These are phyloP conservation scores for Polyommatus iphigenia DNA, from an alignment of 2,888 invertebrate genomes.

Conservation along the genomic window DNA sequence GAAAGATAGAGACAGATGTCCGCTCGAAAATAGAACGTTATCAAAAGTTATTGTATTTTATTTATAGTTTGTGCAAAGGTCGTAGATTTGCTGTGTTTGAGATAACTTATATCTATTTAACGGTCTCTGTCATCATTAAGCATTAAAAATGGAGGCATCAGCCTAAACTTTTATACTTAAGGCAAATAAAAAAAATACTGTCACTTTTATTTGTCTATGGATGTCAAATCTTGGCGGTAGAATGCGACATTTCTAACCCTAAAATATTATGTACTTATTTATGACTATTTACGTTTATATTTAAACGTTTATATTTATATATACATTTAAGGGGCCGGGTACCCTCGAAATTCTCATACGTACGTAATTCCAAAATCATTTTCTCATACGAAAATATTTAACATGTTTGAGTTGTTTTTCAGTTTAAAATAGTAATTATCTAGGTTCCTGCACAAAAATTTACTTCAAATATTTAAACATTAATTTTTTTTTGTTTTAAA, in stretches of 20 bases:
- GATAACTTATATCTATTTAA: background rate
- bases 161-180: background rate
- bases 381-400: too few species aligned
- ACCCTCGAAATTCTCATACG: too few species aligned
- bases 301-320: too few species aligned
- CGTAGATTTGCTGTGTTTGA: background rate
- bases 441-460: too few species aligned
- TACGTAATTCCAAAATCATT: too few species aligned
- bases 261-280: background rate
- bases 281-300: too few species aligned
- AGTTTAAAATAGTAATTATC: too few species aligned
- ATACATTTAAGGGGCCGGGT: too few species aligned
- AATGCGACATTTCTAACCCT: background rate
- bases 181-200: background rate
- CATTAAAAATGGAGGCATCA: background rate
- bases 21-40: conserved; percentile 25
- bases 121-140: background rate
- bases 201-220: background rate
- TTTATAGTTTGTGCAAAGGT: conserved; percentile 16
- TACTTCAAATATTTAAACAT: too few species aligned
- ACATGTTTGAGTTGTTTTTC: too few species aligned
- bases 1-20: conserved; percentile 2
- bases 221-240: background rate
- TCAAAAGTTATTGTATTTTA: conserved; percentile 20
- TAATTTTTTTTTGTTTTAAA: too few species aligned